Conservation (phyloP, 1,140 invertebrate genomes). For the Lepidurus couesii region DNA sequence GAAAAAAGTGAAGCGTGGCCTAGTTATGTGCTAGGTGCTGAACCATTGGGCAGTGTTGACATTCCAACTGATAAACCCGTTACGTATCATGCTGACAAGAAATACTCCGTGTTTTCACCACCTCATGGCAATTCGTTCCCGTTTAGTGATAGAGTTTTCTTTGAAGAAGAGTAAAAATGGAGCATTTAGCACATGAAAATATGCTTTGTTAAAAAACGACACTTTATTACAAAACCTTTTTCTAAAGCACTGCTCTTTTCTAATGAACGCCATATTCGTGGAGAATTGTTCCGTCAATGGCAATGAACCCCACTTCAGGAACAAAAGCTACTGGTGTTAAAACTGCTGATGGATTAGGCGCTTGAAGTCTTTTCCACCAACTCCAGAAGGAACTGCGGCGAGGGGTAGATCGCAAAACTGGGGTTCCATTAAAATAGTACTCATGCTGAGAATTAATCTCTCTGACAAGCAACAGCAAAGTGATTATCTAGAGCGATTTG, state of each 20-base stretch:
- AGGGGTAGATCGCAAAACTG: not conserved
- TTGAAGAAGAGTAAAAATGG: not conserved
- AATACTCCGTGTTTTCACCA: constrained; percentile 12
- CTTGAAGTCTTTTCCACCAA: not conserved
- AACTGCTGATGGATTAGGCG: not conserved
- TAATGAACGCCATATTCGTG: constrained; percentile 4
- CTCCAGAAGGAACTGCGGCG: not conserved
- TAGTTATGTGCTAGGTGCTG: not conserved
- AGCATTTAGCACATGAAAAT: not conserved
- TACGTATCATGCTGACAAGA: not conserved
- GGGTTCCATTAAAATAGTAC: not conserved
- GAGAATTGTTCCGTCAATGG: not conserved
- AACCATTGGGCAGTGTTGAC: not conserved
- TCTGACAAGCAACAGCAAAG: not conserved
- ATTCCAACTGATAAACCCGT: not conserved
- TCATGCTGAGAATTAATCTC: not conserved
- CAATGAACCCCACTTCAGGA: not conserved
- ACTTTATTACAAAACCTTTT: not conserved
- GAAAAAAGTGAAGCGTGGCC: not conserved
- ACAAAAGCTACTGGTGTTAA: not conserved
- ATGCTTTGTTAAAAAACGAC: not conserved
- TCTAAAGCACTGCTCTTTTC: not conserved
- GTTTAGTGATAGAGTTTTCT: not conserved
- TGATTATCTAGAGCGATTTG: not conserved
- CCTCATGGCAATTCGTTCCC: not conserved